Evolutionary conservation across 2,113 vertebrate species (phyloP).

Genomic region (Reinhardtius hippoglossoides): DNA sequence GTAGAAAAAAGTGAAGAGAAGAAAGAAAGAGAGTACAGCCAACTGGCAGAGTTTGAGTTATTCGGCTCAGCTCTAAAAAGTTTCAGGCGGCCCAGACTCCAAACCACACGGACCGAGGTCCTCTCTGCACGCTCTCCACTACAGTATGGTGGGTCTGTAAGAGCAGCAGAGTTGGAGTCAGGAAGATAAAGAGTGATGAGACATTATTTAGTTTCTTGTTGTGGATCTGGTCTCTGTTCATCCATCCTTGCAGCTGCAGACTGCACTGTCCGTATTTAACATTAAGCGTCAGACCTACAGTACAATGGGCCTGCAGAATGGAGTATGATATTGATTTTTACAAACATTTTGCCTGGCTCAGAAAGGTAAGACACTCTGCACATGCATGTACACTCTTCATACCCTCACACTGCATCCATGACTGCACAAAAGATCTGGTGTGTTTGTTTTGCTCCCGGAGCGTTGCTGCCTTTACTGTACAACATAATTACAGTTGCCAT

Average conservation of each 20-base stretch:
- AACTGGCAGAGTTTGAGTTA: conserved; percentile 81
- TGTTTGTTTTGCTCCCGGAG: conserved; percentile 22
- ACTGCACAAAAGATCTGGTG: background rate
- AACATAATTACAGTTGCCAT: conserved; percentile 35
- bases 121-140: conserved; percentile 56
- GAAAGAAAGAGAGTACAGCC: conserved; percentile 72
- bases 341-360: conserved; percentile 97
- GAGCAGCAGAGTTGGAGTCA: conserved; percentile 37
- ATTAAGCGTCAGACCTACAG: conserved; percentile 69
- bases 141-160: conserved; percentile 68
- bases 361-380: conserved; percentile 88
- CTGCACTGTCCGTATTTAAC: conserved; percentile 56
- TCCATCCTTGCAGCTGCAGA: conserved; percentile 19
- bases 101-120: conserved; percentile 84
- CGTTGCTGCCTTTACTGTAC: conserved; percentile 30
- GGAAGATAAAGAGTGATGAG: conserved; percentile 20
- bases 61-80: conserved; percentile 74
- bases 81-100: conserved; percentile 79
- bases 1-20: conserved; percentile 57
- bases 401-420: background rate
- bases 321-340: conserved; percentile 97
- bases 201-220: conserved; percentile 54
- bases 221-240: conserved; percentile 24
- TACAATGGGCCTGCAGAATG: conserved; percentile 95
- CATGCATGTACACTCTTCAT: conserved; percentile 42